phyloP scores from a whole-genome alignment of 1,140 invertebrate species.

The Chelonus insularis region DNA sequence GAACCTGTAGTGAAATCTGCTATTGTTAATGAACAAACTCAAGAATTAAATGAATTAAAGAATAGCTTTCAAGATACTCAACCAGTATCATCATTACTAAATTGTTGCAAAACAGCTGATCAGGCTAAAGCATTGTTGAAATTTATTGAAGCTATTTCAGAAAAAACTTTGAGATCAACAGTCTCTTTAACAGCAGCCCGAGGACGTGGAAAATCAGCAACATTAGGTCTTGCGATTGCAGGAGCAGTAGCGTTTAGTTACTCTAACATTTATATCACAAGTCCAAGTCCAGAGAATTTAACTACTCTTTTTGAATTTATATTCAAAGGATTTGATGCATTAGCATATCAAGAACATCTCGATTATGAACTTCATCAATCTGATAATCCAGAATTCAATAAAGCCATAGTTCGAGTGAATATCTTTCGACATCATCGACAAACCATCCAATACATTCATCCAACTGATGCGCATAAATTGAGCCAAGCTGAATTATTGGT shows the following conservation, averaged over 20 bases:
- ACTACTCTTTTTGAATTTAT: conserved; percentile 98
- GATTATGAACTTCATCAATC: conserved; percentile 97
- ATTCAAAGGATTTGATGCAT: conserved; percentile 93
- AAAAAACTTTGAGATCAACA: conserved; percentile 87
- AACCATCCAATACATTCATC: conserved; percentile 97
- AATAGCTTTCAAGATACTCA: conserved; percentile 83
- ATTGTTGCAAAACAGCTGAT: conserved; percentile 90
- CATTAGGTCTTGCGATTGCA: conserved; percentile 91
- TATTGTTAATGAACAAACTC: conserved; percentile 54
- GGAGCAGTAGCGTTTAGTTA: conserved; percentile 86
- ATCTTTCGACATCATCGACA: conserved; percentile 91
- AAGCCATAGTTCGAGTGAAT: conserved; percentile 93
- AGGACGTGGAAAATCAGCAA: conserved; percentile 97
- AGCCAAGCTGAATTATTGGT: conserved; percentile 93
- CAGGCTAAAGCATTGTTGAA: conserved; percentile 92
- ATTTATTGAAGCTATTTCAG: conserved; percentile 93
- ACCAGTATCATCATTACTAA: conserved; percentile 87
- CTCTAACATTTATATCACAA: conserved; percentile 98
- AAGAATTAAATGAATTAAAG: conserved; percentile 73
- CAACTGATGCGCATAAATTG: conserved; percentile 84
- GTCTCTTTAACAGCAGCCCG: conserved; percentile 94
- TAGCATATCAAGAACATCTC: conserved; percentile 95
- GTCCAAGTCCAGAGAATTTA: conserved; percentile 97
- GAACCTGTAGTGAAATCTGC: conserved; percentile 65
- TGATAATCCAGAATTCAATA: conserved; percentile 95